Evolutionary conservation across 1,140 invertebrate species (phyloP).

Genomic region (Piezodorus guildinii): DNA sequence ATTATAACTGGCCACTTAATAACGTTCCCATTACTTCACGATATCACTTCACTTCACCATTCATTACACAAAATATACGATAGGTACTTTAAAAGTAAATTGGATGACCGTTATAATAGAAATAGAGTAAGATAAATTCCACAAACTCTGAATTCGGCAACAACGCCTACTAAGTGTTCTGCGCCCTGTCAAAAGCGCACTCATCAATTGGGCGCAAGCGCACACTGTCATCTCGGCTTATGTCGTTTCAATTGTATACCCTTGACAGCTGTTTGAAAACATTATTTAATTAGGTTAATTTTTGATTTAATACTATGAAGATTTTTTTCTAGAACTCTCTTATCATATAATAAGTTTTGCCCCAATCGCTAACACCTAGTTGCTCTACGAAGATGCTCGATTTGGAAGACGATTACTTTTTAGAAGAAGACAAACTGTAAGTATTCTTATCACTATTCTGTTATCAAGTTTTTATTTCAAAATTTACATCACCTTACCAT

Average conservation of each 20-base stretch:
- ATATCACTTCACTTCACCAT: conserved; percentile 5
- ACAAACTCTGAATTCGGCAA: not conserved
- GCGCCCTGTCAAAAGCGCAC: conserved; percentile 9
- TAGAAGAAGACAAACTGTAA: conserved; percentile 25
- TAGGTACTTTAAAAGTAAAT: not conserved
- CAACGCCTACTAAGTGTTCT: conserved; percentile 5
- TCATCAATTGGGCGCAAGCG: not conserved
- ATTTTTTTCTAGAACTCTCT: too few species aligned
- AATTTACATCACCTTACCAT: not conserved
- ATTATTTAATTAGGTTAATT: too few species aligned
- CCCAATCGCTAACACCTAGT: not conserved
- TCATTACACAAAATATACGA: not conserved
- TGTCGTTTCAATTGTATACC: too few species aligned
- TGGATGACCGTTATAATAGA: not conserved
- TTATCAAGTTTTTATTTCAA: not conserved
- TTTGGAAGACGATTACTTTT: conserved; percentile 25
- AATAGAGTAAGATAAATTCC: not conserved
- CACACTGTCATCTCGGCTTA: too few species aligned
- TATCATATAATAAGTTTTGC: too few species aligned
- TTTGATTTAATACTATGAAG: too few species aligned
- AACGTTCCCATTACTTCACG: not conserved
- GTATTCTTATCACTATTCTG: not conserved
- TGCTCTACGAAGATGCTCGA: conserved; percentile 6
- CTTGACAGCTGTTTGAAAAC: too few species aligned
- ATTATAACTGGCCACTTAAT: not conserved